Base-by-base conservation (phyloP, 2,113 vertebrate species). In the Bambusicola thoracicus region DNA sequence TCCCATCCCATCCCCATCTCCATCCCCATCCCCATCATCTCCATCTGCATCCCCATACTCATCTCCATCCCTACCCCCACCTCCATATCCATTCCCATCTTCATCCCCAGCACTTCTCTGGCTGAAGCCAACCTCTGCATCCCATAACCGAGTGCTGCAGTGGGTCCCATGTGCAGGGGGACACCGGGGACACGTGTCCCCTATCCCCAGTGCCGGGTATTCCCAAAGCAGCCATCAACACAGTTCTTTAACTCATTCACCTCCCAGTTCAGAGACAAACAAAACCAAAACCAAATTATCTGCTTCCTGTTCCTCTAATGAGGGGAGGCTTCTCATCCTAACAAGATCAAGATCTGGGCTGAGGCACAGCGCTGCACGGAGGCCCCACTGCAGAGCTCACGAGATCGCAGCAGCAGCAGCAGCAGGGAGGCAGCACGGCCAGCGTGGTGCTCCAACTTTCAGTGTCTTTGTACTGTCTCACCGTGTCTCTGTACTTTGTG, bases 261-360 rank as follows among this genome's bases (percentile, higher is more conserved):
- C 89, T 78, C 51, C 81, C 77, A 75, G 62, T 36, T 84, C 91
- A 89, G 62, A 51, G 1, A 34, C 76, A 41, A 87, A 36, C 77
- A 70, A 95, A 87, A 94, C 63, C 92, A 85, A 95, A 93, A 69
- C 25, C 69, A 32, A 44, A 8, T 78, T 84, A 89, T 91, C 93
- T 81, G 82, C 73, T 93, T 93, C 90, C 95, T 95, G 85, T 90
- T 95, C 82, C 85, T 21, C 73, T 77, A 12, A 25, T 3, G 79
- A 30, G 41, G 34, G 56, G 24, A 78, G 61, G 14, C 56, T 90
- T 88, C 59, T 38, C 82, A 70, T 83, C 82, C 68, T 87, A 78
- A 91, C 73, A 69, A 80, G 93, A 96, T 87, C 61, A 29, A 15
- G 61, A 95, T 90, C 87, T 88, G 3, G 25, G n/a, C 43, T 32